Conservation (phyloP, 2,888 invertebrate species). For the Iselma pallidipennis region DNA sequence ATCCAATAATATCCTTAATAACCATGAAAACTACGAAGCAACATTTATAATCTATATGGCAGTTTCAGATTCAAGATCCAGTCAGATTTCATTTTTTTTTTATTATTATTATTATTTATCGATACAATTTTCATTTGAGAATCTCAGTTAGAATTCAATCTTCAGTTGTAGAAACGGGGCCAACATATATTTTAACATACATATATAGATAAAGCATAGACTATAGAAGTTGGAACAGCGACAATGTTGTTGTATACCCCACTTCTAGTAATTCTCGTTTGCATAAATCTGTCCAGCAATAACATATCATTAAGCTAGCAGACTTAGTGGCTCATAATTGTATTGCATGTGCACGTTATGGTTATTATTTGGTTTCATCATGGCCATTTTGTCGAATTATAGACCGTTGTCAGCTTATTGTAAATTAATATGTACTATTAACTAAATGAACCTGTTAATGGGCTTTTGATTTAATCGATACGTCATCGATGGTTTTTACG, state of each 20-base stretch:
- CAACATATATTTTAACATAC: background rate
- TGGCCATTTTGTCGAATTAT: slow-evolving; percentile 33
- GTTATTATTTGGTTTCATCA: slow-evolving; percentile 36
- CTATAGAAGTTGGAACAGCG: background rate
- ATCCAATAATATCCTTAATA: background rate
- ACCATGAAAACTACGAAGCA: background rate
- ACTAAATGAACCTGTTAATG: slow-evolving; percentile 34
- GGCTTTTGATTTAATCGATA: slow-evolving; percentile 29
- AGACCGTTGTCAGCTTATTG: slow-evolving; percentile 41
- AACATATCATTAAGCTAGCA: slow-evolving; percentile 32
- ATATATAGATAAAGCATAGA: background rate
- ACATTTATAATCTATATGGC: background rate
- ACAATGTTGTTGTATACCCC: background rate
- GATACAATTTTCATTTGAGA: background rate
- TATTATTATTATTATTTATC: background rate
- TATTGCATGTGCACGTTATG: slow-evolving; percentile 25
- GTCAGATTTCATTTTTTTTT: background rate
- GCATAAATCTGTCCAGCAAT: slow-evolving; percentile 32
- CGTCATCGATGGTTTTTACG: slow-evolving; percentile 15
- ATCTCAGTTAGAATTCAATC: background rate
- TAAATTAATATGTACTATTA: slow-evolving; percentile 44
- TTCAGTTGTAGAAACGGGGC: background rate
- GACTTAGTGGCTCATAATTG: slow-evolving; percentile 35
- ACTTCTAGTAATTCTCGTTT: slow-evolving; percentile 13
- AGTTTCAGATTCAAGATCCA: background rate